These are phyloP conservation scores for Zapornia atra DNA, from an alignment of 2,113 vertebrate species.

Conservation along the genomic window DNA sequence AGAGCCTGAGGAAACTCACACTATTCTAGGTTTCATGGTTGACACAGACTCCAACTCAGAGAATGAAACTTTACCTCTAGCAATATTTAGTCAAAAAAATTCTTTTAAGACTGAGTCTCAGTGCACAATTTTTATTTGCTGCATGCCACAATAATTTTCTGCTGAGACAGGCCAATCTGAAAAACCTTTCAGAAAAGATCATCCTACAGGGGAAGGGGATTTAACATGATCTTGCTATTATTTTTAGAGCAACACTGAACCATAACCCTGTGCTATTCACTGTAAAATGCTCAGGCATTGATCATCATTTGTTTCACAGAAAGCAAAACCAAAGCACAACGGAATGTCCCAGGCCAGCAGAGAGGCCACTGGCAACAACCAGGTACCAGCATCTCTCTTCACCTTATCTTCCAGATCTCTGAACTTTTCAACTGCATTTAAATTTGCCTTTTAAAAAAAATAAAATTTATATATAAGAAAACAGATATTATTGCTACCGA, in stretches of 20 bases:
- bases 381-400: background rate
- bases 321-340: background rate
- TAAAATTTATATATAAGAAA: background rate
- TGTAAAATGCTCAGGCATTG: accelerated
- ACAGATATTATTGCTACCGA: background rate
- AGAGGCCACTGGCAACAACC: background rate
- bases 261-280: background rate
- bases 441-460: background rate
- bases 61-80: background rate
- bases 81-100: background rate
- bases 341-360: background rate
- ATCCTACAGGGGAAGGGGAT: background rate
- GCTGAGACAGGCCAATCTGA: background rate
- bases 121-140: background rate
- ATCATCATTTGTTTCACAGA: background rate
- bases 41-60: background rate
- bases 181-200: background rate
- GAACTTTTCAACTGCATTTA: background rate
- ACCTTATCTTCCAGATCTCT: background rate
- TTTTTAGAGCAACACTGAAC: background rate
- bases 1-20: background rate
- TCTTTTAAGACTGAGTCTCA: background rate
- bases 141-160: background rate
- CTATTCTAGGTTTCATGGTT: background rate
- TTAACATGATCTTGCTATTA: background rate